Evolutionary conservation across 2,113 vertebrate species (phyloP), one percentile per base, ranked within the genome.

Genomic region (Poeciliopsis turrubarensis): DNA sequence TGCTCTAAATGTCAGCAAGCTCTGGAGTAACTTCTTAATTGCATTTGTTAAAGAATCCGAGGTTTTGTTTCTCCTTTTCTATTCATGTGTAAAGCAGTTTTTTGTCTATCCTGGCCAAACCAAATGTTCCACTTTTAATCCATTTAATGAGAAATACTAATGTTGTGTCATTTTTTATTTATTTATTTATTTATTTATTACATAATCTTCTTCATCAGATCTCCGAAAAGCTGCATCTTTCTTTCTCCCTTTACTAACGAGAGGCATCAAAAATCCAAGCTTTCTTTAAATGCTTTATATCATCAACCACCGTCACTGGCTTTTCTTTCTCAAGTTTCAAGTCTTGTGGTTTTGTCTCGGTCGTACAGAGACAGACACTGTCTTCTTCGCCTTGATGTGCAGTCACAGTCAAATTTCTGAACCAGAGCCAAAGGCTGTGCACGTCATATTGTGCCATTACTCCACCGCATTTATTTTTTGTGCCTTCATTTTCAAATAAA

Each of bases 371-470:
- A 65, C 32, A 44, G 65, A 15, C 6, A 17, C 78, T 65, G 31
- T 75, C 34, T 75, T 69, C 32, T 74, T 82, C 70, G 63, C 60
- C 26, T 64, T 72, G 68, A 73, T 81, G 65, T 80, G 73, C 72
- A 77, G 70, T 77, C 27, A 17, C 70, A 72, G 51, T 80, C 60
- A 62, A 60, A 34, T 47, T 26, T 65, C 73, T 81, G 70, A 63
- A 30, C 30, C 70, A 69, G 19, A 86, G 84, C 75, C 83, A 86
- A 80, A 78, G 68, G 65, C 82, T 88, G 70, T 22, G 25, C 82
- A 89, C 77, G 78, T 44, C 51, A 60, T 25, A 54, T 67, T 70
- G 27, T 79, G 31, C 77, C 74, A 67, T 86, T 84, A 77, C 60
- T 22, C 60, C 65, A 79, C 73, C 70, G 44, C 71, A 73, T 72